Evolutionary conservation across 1,140 invertebrate genomes (phyloP).

Genomic region (Drosophila serrata): DNA sequence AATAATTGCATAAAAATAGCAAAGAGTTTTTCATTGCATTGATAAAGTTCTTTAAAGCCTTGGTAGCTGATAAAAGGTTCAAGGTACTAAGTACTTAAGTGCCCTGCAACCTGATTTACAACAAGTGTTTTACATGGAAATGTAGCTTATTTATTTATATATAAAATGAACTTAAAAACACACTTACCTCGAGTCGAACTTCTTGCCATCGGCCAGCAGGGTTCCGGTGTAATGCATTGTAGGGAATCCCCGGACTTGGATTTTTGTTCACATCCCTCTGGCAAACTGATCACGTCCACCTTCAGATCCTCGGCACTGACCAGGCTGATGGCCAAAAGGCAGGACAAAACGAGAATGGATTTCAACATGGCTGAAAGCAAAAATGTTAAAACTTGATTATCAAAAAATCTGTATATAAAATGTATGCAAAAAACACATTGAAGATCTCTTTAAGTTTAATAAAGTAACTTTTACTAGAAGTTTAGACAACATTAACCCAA

Average conservation of each 20-base stretch:
- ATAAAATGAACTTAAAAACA: neutral
- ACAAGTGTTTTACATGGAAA: too few relatives aligned
- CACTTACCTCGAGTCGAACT: slow-evolving; percentile 97
- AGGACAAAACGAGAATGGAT: slow-evolving; percentile 77
- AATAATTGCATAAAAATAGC: too few relatives aligned
- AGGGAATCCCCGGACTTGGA: slow-evolving; percentile 95
- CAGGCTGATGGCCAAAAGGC: slow-evolving; percentile 80
- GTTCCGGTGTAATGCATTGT: slow-evolving; percentile 98
- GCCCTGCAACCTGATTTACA: too few relatives aligned
- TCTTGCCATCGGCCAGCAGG: slow-evolving; percentile 91
- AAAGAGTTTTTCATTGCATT: too few relatives aligned
- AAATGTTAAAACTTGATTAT: slow-evolving; percentile 23
- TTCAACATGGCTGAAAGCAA: slow-evolving; percentile 76
- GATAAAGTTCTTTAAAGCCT: too few relatives aligned
- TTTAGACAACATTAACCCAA: neutral
- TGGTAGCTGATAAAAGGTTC: too few relatives aligned
- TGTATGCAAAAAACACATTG: slow-evolving; percentile 1
- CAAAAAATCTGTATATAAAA: neutral
- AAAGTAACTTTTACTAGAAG: neutral
- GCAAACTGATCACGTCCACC: slow-evolving; percentile 92
- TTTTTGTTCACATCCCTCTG: slow-evolving; percentile 92
- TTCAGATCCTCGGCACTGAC: slow-evolving; percentile 88
- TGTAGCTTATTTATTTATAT: too few relatives aligned
- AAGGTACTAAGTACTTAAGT: too few relatives aligned
- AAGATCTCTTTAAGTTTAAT: slow-evolving; percentile 1